phyloP scores from a whole-genome alignment of 2,888 invertebrate species.

The Thecocarcelia acutangulata region DNA sequence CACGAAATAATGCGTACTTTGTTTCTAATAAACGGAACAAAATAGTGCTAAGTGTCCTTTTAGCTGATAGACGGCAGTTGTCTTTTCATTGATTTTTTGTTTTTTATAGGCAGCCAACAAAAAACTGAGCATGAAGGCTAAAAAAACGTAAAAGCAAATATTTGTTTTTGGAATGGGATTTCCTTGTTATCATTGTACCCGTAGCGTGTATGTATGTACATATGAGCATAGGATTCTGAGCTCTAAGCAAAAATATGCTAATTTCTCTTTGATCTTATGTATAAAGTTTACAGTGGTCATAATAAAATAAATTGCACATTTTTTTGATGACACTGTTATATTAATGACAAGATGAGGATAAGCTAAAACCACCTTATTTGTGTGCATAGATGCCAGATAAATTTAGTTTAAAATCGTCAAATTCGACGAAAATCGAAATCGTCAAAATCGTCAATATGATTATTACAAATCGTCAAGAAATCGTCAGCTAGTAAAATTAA shows the following conservation, averaged over 20 bases:
- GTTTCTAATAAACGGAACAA: constrained; percentile 41
- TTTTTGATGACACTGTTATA: no score
- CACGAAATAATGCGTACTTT: constrained; percentile 3
- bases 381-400: no score
- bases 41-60: constrained; percentile 54
- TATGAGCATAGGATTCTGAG: not conserved
- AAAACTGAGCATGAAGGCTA: not conserved
- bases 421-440: no score
- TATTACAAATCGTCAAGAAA: no score
- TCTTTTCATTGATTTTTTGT: constrained; percentile 2
- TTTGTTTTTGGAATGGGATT: constrained; percentile 52
- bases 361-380: no score
- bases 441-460: no score
- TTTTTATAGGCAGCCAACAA: not conserved
- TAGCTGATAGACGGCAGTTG: constrained; percentile 34
- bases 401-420: no score
- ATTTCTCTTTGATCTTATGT: constrained; percentile 24
- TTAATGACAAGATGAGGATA: no score
- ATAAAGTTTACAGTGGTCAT: not conserved
- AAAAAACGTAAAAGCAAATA: constrained; percentile 36
- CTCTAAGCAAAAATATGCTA: constrained; percentile 60
- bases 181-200: constrained; percentile 76
- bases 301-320: not conserved
- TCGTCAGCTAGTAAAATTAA: no score
- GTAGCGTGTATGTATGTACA: no score